A percentile compares a stretch with the other conserved stretches of the same genome.
Conservation (phyloP, 2,797 vertebrate species). For the Trichosurus vulpecula region DNA sequence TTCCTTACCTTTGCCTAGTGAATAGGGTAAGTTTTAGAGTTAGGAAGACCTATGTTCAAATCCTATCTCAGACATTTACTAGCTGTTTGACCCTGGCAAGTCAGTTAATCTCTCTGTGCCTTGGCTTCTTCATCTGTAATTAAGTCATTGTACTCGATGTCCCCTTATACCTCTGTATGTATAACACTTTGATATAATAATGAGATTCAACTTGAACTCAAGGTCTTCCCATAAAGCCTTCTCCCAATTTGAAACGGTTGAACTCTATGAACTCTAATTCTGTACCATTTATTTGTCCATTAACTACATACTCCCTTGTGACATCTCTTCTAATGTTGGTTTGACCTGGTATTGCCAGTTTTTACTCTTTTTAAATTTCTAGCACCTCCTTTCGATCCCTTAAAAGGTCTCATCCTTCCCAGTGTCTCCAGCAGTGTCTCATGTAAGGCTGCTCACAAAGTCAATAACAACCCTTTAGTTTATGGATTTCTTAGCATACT, state of each 20-base stretch:
- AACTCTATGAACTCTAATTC: background rate
- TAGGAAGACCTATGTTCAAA: background rate
- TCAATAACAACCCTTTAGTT: background rate
- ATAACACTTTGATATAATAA: background rate
- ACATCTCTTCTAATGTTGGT: background rate
- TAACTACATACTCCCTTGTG: background rate
- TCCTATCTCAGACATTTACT: background rate
- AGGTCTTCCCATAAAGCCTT: background rate
- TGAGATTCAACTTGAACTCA: background rate
- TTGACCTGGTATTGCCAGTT: background rate
- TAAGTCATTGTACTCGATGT: background rate
- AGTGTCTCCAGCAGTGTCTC: background rate
- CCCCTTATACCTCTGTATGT: background rate
- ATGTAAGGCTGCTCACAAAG: background rate
- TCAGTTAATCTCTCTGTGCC: background rate
- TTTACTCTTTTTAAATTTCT: background rate
- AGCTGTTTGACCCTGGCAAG: background rate
- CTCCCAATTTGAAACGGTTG: background rate
- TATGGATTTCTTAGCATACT: background rate
- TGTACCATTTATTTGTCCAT: background rate
- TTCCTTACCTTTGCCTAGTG: too few species aligned
- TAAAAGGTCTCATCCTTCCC: background rate
- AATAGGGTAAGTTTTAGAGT: background rate
- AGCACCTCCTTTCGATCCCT: background rate
- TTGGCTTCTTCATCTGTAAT: background rate